Evolutionary conservation across 2,888 invertebrate genomes (phyloP), one percentile per base, ranked within the genome.

Genomic region (Sialis lutaria): DNA sequence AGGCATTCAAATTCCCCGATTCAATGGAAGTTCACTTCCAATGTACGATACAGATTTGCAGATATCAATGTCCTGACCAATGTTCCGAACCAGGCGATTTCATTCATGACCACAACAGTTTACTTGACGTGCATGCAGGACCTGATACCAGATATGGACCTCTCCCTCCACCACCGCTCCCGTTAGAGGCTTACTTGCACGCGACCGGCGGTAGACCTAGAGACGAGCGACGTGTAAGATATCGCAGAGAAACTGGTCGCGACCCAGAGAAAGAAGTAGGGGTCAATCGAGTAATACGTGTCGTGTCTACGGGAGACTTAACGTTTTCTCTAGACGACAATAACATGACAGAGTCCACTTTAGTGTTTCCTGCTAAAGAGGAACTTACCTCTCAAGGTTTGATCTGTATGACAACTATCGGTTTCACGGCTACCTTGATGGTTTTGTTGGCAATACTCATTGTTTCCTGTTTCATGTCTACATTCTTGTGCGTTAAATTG

Each of bases 11-110:
- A 61, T 92, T 92, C 70, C 92, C 92, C 1, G 92, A 92, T 60
- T 90, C 90, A 1, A 92, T 92, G 91, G 91, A 92, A 62, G 92
- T 92, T 0, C 91, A 92, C 63, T 92, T 92, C 73, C 90, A 91
- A 63, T 92, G 91, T 62, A 91, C 91, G 33, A 91, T 92, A 52
- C 91, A 92, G 64, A 91, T 92, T 57, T 92, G 92, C 63, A 74
- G 91, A 55, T 88, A 89, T 58, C 85, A 89, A 57, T 92, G 92
- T 58, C 92, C 92, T 0, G 91, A 91, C 54, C 92, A 92, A 59
- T 92, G 91, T 60, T 82, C 86, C 1, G 84, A 84, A 52, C 68
- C 69, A 61, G 32, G 54, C 55, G 5, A 59, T 58, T 37, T 49
- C 9, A 33, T 56, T 13, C 57, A 55, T 40, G 60, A 57, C 40